These are phyloP conservation scores for Clupea harengus DNA, from an alignment of 2,113 vertebrate species.

Conservation along the genomic window DNA sequence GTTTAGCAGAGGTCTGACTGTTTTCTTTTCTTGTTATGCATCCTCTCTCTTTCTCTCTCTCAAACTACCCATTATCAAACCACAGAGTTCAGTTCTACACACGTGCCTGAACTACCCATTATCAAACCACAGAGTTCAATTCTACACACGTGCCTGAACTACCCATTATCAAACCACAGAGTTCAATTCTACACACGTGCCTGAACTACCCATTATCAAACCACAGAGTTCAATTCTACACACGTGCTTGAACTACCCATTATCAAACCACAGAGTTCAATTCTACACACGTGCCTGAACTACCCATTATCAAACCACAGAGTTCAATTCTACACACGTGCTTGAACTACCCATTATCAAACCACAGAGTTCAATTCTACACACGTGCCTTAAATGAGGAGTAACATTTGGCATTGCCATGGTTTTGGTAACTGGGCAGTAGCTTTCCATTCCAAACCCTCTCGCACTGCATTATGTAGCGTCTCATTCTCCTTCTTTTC, in stretches of 20 bases:
- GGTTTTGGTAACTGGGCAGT: background rate
- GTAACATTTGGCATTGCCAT: background rate
- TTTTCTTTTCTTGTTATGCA: background rate
- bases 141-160: background rate
- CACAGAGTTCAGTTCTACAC: too few species aligned
- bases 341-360: too few species aligned
- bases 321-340: too few species aligned
- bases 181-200: too few species aligned
- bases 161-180: too few species aligned
- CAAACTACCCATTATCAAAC: background rate
- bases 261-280: too few species aligned
- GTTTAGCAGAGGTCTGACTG: too few species aligned
- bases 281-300: background rate
- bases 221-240: too few species aligned
- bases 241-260: background rate
- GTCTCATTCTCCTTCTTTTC: background rate
- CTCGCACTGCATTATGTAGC: background rate
- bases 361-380: too few species aligned
- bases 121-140: too few species aligned
- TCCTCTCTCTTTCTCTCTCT: background rate
- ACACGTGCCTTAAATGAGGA: too few species aligned
- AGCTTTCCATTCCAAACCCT: background rate
- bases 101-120: background rate
- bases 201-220: background rate
- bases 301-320: too few species aligned